Conservation (phyloP, 2,797 vertebrate species). For the Squalus acanthias region DNA sequence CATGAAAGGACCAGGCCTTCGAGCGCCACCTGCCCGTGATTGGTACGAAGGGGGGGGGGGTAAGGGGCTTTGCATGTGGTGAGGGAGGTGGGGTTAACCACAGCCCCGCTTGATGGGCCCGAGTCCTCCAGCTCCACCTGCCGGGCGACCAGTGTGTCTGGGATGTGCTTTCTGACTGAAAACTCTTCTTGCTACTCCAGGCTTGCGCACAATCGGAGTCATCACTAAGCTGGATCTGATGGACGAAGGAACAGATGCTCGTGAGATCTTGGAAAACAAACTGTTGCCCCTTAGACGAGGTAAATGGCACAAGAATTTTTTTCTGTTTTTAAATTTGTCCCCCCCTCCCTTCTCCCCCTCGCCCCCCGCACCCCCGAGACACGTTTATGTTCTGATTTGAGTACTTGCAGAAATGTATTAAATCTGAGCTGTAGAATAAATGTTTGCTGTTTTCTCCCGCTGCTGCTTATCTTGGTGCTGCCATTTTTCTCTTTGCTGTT, state of each 20-base stretch:
- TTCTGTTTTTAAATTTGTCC: neutral
- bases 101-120: neutral
- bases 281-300: conserved; percentile 76
- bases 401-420: neutral
- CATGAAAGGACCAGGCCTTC: neutral
- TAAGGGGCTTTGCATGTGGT: neutral
- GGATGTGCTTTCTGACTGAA: neutral
- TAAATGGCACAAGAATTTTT: conserved; percentile 41
- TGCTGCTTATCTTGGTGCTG: neutral
- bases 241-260: conserved; percentile 81
- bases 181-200: conserved; percentile 44
- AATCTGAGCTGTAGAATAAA: neutral
- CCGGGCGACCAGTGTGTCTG: neutral
- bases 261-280: conserved; percentile 79
- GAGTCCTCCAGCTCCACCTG: too few relatives aligned
- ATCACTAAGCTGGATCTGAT: conserved; percentile 84
- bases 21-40: neutral
- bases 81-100: neutral
- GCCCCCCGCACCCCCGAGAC: too few relatives aligned
- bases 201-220: conserved; percentile 77
- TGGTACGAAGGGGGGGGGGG: neutral
- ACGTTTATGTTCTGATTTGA: neutral
- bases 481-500: neutral
- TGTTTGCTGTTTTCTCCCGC: neutral
- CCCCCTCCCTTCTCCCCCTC: too few relatives aligned